These are phyloP conservation scores for Folsomia manolachei DNA, from an alignment of 2,888 invertebrate species.

Conservation along the genomic window DNA sequence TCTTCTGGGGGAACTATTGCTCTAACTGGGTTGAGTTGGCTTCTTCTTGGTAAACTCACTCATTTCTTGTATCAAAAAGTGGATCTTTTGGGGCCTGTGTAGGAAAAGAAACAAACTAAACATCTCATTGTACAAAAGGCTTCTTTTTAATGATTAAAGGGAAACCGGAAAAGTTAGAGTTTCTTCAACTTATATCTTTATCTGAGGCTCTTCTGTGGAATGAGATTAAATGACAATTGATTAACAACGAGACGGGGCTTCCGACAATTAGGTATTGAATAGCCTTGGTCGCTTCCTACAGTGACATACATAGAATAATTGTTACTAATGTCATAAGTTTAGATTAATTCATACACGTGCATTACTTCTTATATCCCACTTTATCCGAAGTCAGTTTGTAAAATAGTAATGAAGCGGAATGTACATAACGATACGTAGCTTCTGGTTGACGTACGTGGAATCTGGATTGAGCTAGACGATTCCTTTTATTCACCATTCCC, in stretches of 20 bases:
- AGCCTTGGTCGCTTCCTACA: too few relatives aligned
- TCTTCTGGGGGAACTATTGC: constrained; percentile 19
- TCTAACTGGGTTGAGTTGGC: neutral
- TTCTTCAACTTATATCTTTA: neutral
- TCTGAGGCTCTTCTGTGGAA: too few relatives aligned
- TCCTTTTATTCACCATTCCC: neutral
- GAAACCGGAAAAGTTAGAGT: neutral
- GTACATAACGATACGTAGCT: neutral
- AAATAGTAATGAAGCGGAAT: neutral
- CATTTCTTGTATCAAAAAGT: neutral
- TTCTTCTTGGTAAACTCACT: neutral
- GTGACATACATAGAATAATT: too few relatives aligned
- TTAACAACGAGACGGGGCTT: too few relatives aligned
- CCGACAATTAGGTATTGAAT: too few relatives aligned
- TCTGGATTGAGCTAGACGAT: neutral
- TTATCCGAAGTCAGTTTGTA: neutral
- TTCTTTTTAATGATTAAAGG: neutral
- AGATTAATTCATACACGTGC: too few relatives aligned
- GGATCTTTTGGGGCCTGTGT: neutral
- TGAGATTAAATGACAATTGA: neutral
- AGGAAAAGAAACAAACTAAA: neutral
- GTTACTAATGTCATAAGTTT: too few relatives aligned
- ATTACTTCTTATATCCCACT: too few relatives aligned
- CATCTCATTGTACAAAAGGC: neutral
- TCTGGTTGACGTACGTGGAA: too few relatives aligned